Percentiles rank a stretch among this genome's conserved stretches.
phyloP scores from a whole-genome alignment of 2,113 vertebrate genomes.

The Archocentrus centrarchus region DNA sequence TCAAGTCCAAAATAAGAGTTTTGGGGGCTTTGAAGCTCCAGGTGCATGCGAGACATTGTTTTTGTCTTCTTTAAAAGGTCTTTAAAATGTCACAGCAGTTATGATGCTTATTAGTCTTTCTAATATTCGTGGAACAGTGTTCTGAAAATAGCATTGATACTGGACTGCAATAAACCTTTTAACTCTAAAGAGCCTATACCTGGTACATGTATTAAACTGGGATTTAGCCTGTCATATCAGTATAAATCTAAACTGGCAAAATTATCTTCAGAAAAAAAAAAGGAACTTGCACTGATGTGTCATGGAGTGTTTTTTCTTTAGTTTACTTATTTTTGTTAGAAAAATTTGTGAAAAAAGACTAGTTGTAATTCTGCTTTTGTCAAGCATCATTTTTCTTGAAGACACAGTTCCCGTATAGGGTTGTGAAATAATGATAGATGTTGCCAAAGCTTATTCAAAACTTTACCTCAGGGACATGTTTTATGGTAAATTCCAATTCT shows the following conservation, averaged over 20 bases:
- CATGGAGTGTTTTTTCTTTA: background rate
- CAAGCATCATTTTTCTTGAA: background rate
- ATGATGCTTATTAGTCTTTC: constrained; percentile 36
- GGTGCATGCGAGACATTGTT: constrained; percentile 68
- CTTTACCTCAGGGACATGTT: background rate
- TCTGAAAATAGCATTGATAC: constrained; percentile 16
- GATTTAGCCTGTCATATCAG: constrained; percentile 36
- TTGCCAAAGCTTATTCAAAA: constrained; percentile 17
- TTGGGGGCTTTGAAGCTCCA: constrained; percentile 71
- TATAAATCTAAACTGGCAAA: constrained; percentile 15
- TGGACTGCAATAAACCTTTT: constrained; percentile 23
- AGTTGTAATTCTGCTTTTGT: constrained; percentile 19
- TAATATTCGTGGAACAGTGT: constrained; percentile 22
- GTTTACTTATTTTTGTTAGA: background rate
- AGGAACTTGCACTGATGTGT: background rate
- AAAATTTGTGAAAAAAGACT: constrained; percentile 35
- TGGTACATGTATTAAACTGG: constrained; percentile 45
- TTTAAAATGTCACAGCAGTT: constrained; percentile 50
- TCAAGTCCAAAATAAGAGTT: constrained; percentile 68
- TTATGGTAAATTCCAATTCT: background rate
- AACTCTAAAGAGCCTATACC: constrained; percentile 42
- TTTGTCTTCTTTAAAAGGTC: constrained; percentile 51
- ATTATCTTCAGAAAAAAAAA: background rate
- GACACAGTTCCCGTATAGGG: background rate
- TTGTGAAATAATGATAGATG: constrained; percentile 37